Base-by-base conservation (phyloP, 2,888 invertebrate species). In the Cinara cedri region DNA sequence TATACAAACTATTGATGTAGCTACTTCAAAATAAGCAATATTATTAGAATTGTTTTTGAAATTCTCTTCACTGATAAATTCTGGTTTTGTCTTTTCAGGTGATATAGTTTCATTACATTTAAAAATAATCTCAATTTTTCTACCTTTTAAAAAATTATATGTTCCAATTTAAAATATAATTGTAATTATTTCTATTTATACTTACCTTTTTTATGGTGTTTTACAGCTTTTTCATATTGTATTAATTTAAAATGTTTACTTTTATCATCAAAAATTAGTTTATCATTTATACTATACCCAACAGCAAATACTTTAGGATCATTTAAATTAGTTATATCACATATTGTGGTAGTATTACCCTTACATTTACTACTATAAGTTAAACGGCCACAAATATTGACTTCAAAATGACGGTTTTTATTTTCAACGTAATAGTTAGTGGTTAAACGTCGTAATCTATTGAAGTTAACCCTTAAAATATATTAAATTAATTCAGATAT, bases 381-480 rank as follows among this genome's bases (percentile, higher is more conserved):
- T 10, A 78, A 60, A 60, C 68, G 57, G 13, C 78, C 78, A 70
- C 78, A 78, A 21, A 78, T 78, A 70, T 78, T 78, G 1, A 78
- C 14, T 9, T 68, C 57, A 60, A 78, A 78, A 21, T 16, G 34
- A 21, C 68, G 78, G 49, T 49, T 68, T n/a, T 78, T 46, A 3
- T 68, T 78, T 78, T 49, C 42, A 60, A 78, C 68, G 34, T 68
- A 49, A 70, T 78, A 78, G 26, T 70, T 60, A 16, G 3, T 21
- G 1, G 66, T 57, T 34, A 49, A 57, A 49, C 68, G 46, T 4
- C 78, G 66, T 49, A 78, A 60, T 10, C 34, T 46, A 49, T 34
- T 70, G 16, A 78, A 55, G 34, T 70, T 70, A 49, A 78, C 60
- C 2, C 78, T 68, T 26, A 4, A 68, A 68, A 14, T 16, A 51